phyloP scores from a whole-genome alignment of 2,113 vertebrate genomes.

The Rhinogobius similis region DNA sequence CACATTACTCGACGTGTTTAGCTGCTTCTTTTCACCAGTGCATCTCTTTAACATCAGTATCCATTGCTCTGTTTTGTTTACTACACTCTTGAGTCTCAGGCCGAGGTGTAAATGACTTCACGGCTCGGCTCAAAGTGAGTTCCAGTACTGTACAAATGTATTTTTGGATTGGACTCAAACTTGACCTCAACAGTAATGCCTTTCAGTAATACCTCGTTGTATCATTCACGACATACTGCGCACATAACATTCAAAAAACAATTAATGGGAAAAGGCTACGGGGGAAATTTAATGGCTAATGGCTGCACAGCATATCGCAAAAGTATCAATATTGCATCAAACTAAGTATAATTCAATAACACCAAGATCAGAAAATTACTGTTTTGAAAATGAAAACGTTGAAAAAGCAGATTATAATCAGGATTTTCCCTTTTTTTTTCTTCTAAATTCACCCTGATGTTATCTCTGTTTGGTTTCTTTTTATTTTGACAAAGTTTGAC shows the following conservation, averaged over 20 bases:
- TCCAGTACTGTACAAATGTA: background rate
- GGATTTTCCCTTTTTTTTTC: too few relatives aligned
- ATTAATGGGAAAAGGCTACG: background rate
- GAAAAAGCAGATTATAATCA: too few relatives aligned
- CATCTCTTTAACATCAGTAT: constrained; percentile 20
- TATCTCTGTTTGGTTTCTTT: too few relatives aligned
- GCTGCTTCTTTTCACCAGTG: constrained; percentile 40
- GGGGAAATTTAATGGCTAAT: too few relatives aligned
- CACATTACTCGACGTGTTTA: constrained; percentile 58
- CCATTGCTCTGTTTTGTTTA: constrained; percentile 31
- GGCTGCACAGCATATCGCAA: too few relatives aligned
- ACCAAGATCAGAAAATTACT: too few relatives aligned
- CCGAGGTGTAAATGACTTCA: constrained; percentile 47
- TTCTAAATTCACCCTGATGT: too few relatives aligned
- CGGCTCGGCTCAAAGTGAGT: constrained; percentile 21
- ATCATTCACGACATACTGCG: background rate
- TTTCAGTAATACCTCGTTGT: background rate
- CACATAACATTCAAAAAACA: background rate
- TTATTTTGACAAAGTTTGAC: too few relatives aligned
- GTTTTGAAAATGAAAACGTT: too few relatives aligned
- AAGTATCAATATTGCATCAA: too few relatives aligned
- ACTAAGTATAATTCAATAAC: too few relatives aligned
- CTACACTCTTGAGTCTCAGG: background rate
- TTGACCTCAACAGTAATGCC: background rate
- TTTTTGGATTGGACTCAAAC: constrained; percentile 26